These are phyloP conservation scores for Phoebastria nigripes DNA, from an alignment of 2,797 vertebrate genomes.

Conservation along the genomic window DNA sequence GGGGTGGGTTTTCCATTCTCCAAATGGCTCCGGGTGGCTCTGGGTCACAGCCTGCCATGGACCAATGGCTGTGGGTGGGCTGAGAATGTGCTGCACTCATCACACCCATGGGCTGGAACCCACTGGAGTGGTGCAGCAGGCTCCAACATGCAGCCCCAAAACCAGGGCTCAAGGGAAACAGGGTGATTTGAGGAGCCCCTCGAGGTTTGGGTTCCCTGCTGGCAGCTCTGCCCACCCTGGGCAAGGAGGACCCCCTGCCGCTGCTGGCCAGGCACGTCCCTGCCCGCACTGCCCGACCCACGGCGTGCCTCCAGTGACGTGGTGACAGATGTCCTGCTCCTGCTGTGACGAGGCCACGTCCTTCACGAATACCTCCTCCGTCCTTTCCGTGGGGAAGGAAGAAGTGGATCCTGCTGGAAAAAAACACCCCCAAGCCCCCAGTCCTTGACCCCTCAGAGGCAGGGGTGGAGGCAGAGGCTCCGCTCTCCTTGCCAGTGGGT, in stretches of 20 bases:
- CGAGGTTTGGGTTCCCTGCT: accelerated
- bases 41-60: not conserved
- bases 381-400: not conserved
- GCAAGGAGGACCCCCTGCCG: not conserved
- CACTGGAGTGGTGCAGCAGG: not conserved
- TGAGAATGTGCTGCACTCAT: not conserved
- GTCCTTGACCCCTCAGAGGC: not conserved
- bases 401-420: not conserved
- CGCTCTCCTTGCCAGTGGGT: not conserved
- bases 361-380: not conserved
- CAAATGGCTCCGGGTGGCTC: not conserved
- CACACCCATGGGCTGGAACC: not conserved
- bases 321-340: not conserved
- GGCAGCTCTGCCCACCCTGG: not conserved
- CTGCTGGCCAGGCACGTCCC: not conserved
- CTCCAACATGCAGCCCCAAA: not conserved
- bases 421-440: too few species aligned
- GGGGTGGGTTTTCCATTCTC: not conserved
- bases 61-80: not conserved
- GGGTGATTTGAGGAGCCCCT: not conserved
- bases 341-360: accelerated
- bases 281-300: not conserved
- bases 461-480: not conserved
- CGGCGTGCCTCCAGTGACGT: accelerated
- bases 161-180: not conserved